A percentile compares a stretch with the other conserved stretches of the same genome.
Conservation (phyloP, 2,113 vertebrate species). For the Dendrocopos noguchii region DNA sequence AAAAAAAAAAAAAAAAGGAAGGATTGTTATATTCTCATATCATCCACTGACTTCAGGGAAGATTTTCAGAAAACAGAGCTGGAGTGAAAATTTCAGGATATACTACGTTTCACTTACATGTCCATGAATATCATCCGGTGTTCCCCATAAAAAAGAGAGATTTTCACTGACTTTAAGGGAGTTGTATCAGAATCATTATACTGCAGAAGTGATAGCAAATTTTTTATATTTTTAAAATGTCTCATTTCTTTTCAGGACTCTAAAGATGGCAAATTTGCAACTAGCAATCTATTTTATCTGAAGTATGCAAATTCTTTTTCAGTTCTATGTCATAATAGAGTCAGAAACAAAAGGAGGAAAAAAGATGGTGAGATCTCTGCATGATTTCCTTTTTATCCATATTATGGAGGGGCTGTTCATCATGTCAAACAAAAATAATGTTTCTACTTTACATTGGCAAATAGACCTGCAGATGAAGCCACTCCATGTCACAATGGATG, state of each 20-base stretch:
- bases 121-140: neutral
- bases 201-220: neutral
- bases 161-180: neutral
- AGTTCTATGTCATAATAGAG: neutral
- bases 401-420: neutral
- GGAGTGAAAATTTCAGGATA: neutral
- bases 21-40: neutral
- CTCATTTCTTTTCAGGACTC: neutral
- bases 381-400: neutral
- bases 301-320: neutral
- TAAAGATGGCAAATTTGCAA: neutral
- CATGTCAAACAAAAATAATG: slow-evolving; percentile 27
- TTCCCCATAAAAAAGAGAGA: neutral
- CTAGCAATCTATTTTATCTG: neutral
- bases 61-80: neutral
- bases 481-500: neutral
- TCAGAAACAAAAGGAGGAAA: neutral
- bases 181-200: neutral
- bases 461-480: slow-evolving; percentile 11
- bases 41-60: neutral
- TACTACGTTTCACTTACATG: neutral
- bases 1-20: too few relatives aligned
- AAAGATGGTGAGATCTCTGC: neutral
- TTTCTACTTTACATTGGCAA: slow-evolving; percentile 6
- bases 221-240: neutral